Conservation (phyloP, 2,113 vertebrate species). For the Acrocephalus kingi region DNA sequence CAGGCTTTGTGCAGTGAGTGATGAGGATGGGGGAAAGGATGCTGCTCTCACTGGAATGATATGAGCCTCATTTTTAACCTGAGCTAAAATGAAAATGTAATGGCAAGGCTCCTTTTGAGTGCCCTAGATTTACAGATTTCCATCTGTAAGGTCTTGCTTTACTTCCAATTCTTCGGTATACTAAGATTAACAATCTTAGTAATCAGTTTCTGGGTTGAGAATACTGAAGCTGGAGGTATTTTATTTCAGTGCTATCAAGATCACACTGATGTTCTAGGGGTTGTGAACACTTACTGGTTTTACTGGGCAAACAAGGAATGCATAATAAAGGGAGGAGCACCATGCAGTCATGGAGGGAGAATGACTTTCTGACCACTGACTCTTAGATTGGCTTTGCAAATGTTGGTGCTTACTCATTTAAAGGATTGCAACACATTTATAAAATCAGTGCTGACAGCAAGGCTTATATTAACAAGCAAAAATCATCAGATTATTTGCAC, state of each 20-base stretch:
- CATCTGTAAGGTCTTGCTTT: neutral
- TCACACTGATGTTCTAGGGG: neutral
- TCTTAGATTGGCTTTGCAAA: neutral
- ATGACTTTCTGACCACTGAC: neutral
- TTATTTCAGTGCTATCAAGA: neutral
- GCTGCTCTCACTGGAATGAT: neutral
- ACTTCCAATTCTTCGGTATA: neutral
- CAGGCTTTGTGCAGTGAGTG: neutral
- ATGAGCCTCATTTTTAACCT: neutral
- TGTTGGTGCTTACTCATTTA: neutral
- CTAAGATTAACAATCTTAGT: neutral
- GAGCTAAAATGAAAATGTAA: neutral
- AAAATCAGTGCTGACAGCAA: neutral
- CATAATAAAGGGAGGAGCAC: neutral
- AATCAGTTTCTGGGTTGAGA: neutral
- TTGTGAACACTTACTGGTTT: neutral
- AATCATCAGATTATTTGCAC: neutral
- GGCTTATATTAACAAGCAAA: neutral
- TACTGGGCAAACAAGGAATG: neutral
- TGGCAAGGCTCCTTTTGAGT: neutral
- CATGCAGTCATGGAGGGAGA: neutral
- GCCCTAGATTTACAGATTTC: neutral
- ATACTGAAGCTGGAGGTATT: neutral
- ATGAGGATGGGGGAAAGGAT: neutral
- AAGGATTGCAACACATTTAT: neutral